These are phyloP conservation scores for Arrhopalites spinosus DNA, from an alignment of 2,888 invertebrate species.

Conservation along the genomic window DNA sequence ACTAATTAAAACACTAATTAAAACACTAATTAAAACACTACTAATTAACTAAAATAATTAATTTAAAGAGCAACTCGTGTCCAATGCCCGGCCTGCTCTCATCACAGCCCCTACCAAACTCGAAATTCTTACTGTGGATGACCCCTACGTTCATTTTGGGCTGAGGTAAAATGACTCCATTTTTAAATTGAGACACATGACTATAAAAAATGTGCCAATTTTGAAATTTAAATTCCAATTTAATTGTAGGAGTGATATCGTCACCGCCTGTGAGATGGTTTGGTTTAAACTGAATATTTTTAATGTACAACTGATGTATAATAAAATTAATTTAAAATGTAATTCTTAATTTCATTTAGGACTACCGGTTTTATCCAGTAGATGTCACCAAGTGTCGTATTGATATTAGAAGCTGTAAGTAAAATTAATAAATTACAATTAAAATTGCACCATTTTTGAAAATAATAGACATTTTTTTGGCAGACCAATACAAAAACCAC, in stretches of 20 bases:
- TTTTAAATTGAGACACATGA: background rate
- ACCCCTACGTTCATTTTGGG: background rate
- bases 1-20: background rate
- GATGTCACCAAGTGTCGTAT: background rate
- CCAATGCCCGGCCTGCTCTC: background rate
- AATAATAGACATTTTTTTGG: background rate
- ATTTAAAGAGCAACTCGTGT: background rate
- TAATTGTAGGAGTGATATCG: background rate
- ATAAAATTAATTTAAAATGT: too few relatives aligned
- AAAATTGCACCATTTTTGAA: background rate
- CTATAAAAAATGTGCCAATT: background rate
- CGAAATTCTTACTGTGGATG: background rate
- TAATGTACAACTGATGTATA: too few relatives aligned
- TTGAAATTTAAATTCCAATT: background rate
- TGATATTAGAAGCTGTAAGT: conserved; percentile 1
- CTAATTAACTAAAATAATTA: background rate
- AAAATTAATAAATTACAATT: background rate
- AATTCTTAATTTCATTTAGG: too few relatives aligned
- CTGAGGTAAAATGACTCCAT: background rate
- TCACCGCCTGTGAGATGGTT: background rate
- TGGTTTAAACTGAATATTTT: too few relatives aligned
- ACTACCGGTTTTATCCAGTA: background rate
- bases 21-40: background rate
- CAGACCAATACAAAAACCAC: background rate
- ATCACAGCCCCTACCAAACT: background rate